These are phyloP conservation scores for Hetaerina titia DNA, from an alignment of 2,888 invertebrate genomes.

Conservation along the genomic window DNA sequence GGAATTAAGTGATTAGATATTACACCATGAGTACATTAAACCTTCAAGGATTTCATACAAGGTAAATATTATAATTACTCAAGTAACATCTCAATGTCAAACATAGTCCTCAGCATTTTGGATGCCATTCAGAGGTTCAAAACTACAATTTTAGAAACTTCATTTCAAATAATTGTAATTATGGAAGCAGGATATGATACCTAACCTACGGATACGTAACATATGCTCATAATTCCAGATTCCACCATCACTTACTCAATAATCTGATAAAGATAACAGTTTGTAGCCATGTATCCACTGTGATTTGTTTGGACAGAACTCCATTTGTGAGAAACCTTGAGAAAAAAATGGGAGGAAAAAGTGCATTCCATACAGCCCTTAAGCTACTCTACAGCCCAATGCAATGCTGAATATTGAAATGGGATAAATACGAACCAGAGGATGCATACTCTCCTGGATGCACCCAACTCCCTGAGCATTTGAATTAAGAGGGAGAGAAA, in stretches of 20 bases:
- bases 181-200: no score
- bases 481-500: background rate
- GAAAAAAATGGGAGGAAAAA: conserved; percentile 72
- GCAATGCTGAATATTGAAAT: background rate
- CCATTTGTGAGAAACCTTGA: background rate
- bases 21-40: no score
- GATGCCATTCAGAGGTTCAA: no score
- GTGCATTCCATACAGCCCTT: conserved; percentile 71
- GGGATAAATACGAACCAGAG: conserved; percentile 86
- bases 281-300: background rate
- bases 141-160: no score
- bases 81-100: no score
- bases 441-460: conserved; percentile 99
- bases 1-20: no score
- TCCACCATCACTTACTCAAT: background rate
- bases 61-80: no score
- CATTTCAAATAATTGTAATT: no score
- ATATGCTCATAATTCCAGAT: background rate
- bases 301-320: background rate
- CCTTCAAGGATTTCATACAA: no score
- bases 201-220: no score
- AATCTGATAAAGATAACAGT: background rate
- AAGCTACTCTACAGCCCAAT: conserved; percentile 46
- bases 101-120: no score
- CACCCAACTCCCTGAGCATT: conserved; percentile 91